Evolutionary conservation across 2,888 invertebrate species (phyloP).

Genomic region (Agrochola lota): DNA sequence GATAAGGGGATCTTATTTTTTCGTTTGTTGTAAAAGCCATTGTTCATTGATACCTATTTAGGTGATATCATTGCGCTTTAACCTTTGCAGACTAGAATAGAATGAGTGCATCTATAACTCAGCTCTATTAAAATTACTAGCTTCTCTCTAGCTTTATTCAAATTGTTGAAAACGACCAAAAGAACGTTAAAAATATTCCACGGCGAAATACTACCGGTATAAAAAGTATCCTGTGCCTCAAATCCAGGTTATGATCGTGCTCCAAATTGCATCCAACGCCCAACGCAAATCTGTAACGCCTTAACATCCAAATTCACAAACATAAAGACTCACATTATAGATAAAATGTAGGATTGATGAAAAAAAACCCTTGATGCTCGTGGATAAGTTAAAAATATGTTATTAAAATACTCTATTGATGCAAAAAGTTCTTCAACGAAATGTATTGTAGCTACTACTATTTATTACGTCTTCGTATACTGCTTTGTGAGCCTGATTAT

Average conservation of each 20-base stretch:
- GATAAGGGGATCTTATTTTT: conserved; percentile 28
- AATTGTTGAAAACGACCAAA: not conserved
- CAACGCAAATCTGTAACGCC: not conserved
- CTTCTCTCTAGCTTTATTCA: not conserved
- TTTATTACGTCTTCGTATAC: not conserved
- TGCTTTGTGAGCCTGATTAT: conserved; percentile 1
- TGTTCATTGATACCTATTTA: conserved; percentile 10
- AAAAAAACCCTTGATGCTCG: not conserved
- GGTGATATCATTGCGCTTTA: not conserved
- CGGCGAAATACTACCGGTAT: not conserved
- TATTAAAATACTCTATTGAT: not conserved
- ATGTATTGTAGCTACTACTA: not conserved
- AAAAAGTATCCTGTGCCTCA: not conserved
- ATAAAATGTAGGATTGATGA: not conserved
- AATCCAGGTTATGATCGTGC: conserved; percentile 11
- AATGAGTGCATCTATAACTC: not conserved
- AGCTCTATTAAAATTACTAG: not conserved
- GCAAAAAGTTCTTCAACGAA: not conserved
- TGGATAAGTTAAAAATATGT: not conserved
- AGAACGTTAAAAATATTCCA: not conserved
- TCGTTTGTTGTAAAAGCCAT: conserved; percentile 12
- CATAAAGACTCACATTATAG: not conserved
- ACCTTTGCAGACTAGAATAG: not conserved
- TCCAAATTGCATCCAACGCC: not conserved
- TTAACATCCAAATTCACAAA: conserved; percentile 1